These are phyloP conservation scores for Pachyseris speciosa DNA, from an alignment of 64 coral and sea anemone genomes.

Conservation along the genomic window DNA sequence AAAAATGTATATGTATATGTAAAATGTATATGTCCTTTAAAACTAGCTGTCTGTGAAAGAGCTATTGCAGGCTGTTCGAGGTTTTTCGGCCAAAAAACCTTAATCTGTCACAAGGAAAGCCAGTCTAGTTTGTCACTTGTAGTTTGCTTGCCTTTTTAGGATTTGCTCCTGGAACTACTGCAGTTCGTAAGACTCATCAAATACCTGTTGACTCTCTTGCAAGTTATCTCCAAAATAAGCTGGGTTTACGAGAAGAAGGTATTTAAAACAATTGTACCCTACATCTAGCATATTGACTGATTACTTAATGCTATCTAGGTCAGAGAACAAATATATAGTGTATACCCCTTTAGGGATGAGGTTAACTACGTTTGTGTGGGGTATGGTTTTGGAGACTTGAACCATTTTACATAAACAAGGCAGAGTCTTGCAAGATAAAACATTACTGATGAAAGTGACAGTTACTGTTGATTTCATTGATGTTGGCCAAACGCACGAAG, in stretches of 20 bases:
- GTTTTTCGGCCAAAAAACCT: background rate
- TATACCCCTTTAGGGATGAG: too few species aligned
- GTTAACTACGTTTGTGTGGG: too few species aligned
- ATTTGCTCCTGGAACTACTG: conserved; percentile 74
- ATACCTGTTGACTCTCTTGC: conserved; percentile 68
- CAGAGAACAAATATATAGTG: too few species aligned
- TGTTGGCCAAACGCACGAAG: too few species aligned
- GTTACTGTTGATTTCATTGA: too few species aligned
- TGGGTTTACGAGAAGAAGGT: conserved; percentile 79
- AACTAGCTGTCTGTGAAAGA: background rate
- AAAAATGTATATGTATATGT: too few species aligned
- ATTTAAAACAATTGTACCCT: background rate
- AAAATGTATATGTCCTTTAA: too few species aligned
- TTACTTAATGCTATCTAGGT: background rate
- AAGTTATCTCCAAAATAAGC: conserved; percentile 75
- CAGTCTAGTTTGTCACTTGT: background rate
- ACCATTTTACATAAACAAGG: too few species aligned
- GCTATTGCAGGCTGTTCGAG: background rate
- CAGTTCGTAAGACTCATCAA: conserved; percentile 75
- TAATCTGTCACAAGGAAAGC: too few species aligned
- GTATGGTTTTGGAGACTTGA: too few species aligned
- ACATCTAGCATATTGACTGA: background rate
- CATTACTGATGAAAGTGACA: too few species aligned
- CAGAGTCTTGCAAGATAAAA: too few species aligned
- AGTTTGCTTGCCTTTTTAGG: background rate